Evolutionary conservation across 2,797 vertebrate genomes (phyloP).

Genomic region (Protosalanx chinensis): DNA sequence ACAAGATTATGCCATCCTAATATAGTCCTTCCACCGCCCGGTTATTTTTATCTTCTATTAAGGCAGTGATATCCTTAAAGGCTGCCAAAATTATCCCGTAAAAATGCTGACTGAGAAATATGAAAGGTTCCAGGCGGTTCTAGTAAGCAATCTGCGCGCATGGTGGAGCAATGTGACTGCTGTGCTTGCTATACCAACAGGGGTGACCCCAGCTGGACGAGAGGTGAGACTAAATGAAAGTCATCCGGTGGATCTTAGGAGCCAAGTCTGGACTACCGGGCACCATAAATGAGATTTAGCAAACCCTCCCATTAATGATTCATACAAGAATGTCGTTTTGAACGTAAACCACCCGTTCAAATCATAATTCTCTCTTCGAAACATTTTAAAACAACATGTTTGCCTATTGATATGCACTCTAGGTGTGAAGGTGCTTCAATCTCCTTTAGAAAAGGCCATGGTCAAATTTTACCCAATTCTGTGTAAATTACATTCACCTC

Average conservation of each 20-base stretch:
- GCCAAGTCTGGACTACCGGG: conserved; percentile 56
- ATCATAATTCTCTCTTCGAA: too few relatives aligned
- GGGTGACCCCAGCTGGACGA: conserved; percentile 71
- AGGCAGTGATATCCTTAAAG: conserved; percentile 76
- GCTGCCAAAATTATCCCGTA: conserved; percentile 75
- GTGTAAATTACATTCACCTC: too few relatives aligned
- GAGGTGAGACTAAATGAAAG: conserved; percentile 72
- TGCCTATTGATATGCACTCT: too few relatives aligned
- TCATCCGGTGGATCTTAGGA: conserved; percentile 65
- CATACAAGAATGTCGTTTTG: too few relatives aligned
- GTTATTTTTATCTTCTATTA: conserved; percentile 78
- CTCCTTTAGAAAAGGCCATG: too few relatives aligned
- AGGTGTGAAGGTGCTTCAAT: too few relatives aligned
- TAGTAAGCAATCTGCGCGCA: conserved; percentile 76
- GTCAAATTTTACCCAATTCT: too few relatives aligned
- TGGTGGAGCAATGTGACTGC: conserved; percentile 74
- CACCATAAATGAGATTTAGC: conserved; percentile 47
- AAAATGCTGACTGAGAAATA: conserved; percentile 76
- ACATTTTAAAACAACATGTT: too few relatives aligned
- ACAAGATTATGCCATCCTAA: conserved; percentile 73
- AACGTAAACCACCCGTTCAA: too few relatives aligned
- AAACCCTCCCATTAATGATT: conserved; percentile 52
- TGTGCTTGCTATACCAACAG: conserved; percentile 76
- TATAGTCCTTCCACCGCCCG: conserved; percentile 69
- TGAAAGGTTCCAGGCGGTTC: conserved; percentile 74